Base-by-base conservation (phyloP, 2,797 vertebrate species). In the Bryconaethiops microstoma region DNA sequence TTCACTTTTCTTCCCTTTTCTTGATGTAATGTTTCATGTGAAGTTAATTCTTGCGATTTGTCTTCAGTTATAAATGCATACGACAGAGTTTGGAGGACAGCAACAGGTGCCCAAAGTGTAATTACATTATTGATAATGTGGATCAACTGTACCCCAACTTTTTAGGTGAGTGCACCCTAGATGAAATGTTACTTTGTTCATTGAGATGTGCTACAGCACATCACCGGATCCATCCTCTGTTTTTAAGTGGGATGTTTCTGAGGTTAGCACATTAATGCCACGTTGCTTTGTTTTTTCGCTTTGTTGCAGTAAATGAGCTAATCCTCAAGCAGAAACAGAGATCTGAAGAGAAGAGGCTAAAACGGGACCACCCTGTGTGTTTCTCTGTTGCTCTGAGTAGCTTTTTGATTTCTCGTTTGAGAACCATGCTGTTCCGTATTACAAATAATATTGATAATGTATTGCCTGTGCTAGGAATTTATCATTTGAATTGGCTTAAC, bases 291-390 rank as follows among this genome's bases (percentile, higher is more conserved):
- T 65, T 29, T 39, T 29, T 29, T 55, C 63, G 0, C 63, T 78
- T 0, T 91, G 63, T 94, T 94, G 74, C 84, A 99, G 97, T 99
- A 78, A 99, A 99, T 88, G 98, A 99, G 84, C 95, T 99, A 78
- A 99, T 99, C 93, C 96, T 99, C n/a, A 99, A 99, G 92, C 98
- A 99, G 90, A 99, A 99, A 86, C 98, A 99, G 91, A 94, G 98
- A 89, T 97, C 93, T 78, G 98, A 99, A 83, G 97, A 99, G 90
- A 99, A 99, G 88, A 95, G 97, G 83, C 93, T 99, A 83, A 99
- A 99, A 89, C 92, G 98, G 93, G 98, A 99, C 94, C 96, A 97
- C 92, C 97, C 97, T 91, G 98, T 99, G 93, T 97, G 98, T 95
- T 7, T 42, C 21, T 21, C 52, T 7, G 0, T 55, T 39, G 23